Evolutionary conservation across 2,797 vertebrate species (phyloP).

Genomic region (Acanthornis magna): DNA sequence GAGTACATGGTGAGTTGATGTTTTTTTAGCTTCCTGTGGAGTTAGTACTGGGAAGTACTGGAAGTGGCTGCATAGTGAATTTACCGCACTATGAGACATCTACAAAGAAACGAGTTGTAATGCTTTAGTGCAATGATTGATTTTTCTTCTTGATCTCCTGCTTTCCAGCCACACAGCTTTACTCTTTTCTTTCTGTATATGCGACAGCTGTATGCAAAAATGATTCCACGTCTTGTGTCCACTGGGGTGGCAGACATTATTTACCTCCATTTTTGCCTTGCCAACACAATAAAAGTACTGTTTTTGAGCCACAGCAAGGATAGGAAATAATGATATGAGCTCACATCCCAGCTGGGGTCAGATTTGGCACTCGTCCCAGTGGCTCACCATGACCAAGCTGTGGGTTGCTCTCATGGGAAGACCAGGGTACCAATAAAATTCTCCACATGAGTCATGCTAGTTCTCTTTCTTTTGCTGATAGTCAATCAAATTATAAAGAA

Average conservation of each 20-base stretch:
- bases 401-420: background rate
- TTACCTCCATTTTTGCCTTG: background rate
- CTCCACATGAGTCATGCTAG: background rate
- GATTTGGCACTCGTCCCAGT: background rate
- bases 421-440: background rate
- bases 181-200: background rate
- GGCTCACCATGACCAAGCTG: background rate
- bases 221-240: background rate
- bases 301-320: background rate
- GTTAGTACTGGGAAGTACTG: background rate
- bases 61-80: slow-evolving; percentile 15
- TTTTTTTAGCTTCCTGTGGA: slow-evolving; percentile 35
- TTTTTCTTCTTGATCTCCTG: slow-evolving; percentile 9
- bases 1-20: slow-evolving; percentile 87
- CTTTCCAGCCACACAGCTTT: background rate
- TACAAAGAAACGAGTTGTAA: background rate
- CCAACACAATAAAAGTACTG: background rate
- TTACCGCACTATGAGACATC: slow-evolving; percentile 49
- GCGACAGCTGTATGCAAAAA: slow-evolving; percentile 1
- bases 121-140: slow-evolving; percentile 24
- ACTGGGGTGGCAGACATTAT: background rate
- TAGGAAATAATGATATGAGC: background rate
- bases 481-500: background rate
- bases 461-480: background rate
- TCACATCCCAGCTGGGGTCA: background rate